Conservation (phyloP, 2,888 invertebrate species). For the Nowickia ferox region DNA sequence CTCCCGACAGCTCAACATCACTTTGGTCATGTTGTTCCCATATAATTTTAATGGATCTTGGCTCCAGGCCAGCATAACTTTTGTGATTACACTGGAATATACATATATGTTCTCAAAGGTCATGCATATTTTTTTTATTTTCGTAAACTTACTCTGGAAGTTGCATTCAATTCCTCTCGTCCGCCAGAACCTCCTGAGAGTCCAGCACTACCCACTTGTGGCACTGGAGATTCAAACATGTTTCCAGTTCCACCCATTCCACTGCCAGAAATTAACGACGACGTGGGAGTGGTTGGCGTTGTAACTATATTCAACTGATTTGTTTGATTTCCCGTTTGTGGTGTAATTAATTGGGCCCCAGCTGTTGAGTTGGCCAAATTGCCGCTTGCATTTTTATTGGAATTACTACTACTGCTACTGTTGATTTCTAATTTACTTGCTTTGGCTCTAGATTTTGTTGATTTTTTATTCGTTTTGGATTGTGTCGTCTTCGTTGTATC, state of each 20-base stretch:
- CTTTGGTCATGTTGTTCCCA: conserved; percentile 83
- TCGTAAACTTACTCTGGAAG: conserved; percentile 60
- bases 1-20: conserved; percentile 80
- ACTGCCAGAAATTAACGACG: conserved; percentile 74
- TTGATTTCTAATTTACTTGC: conserved; percentile 75
- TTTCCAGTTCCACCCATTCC: conserved; percentile 71
- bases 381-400: conserved; percentile 72
- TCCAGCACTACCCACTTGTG: conserved; percentile 61
- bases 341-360: conserved; percentile 69
- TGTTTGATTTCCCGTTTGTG: conserved; percentile 68
- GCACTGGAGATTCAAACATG: conserved; percentile 75
- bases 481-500: conserved; percentile 75
- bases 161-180: conserved; percentile 72
- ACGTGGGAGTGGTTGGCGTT: conserved; percentile 77
- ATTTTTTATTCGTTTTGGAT: conserved; percentile 79
- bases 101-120: neutral
- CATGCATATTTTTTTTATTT: neutral
- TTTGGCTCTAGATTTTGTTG: conserved; percentile 80
- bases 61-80: conserved; percentile 80
- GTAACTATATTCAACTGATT: conserved; percentile 70
- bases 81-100: conserved; percentile 77
- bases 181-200: conserved; percentile 44
- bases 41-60: conserved; percentile 81
- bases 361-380: conserved; percentile 50
- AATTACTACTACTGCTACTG: conserved; percentile 32